Evolutionary conservation across 1,140 invertebrate genomes (phyloP).

Genomic region (Ceratina calcarata): DNA sequence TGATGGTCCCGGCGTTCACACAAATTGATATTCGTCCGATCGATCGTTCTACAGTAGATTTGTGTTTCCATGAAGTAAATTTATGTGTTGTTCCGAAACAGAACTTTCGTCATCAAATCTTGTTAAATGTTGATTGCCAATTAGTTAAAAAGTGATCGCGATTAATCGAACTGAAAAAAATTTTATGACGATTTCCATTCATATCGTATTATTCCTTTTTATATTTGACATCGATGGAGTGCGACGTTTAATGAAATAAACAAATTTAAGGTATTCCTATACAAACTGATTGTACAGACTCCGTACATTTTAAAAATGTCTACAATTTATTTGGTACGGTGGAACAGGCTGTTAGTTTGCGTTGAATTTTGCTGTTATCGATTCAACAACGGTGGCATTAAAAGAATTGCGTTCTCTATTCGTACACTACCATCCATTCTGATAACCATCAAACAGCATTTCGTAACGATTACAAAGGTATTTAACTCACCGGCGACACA

Average conservation of each 20-base stretch:
- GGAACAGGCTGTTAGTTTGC: neutral
- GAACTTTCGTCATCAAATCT: neutral
- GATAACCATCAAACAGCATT: neutral
- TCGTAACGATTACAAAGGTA: neutral
- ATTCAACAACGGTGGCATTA: neutral
- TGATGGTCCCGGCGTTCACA: constrained; percentile 25
- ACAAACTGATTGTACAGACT: too few species aligned
- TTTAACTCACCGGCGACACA: neutral
- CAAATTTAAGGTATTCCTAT: too few species aligned
- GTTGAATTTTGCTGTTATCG: neutral
- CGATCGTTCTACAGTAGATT: constrained; percentile 41
- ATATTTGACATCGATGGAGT: too few species aligned
- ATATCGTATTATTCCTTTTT: too few species aligned
- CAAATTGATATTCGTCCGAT: constrained; percentile 55
- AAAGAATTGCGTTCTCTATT: neutral
- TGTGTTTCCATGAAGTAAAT: constrained; percentile 18
- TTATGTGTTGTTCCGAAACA: neutral
- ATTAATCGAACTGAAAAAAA: neutral
- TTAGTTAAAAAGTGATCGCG: neutral
- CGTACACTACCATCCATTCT: neutral
- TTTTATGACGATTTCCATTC: neutral
- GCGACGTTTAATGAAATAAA: too few species aligned
- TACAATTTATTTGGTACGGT: too few species aligned
- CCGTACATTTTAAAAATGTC: too few species aligned
- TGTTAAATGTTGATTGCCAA: too few species aligned